Evolutionary conservation across 2,888 invertebrate species (phyloP).

Genomic region (Nemotelus nigrinus): DNA sequence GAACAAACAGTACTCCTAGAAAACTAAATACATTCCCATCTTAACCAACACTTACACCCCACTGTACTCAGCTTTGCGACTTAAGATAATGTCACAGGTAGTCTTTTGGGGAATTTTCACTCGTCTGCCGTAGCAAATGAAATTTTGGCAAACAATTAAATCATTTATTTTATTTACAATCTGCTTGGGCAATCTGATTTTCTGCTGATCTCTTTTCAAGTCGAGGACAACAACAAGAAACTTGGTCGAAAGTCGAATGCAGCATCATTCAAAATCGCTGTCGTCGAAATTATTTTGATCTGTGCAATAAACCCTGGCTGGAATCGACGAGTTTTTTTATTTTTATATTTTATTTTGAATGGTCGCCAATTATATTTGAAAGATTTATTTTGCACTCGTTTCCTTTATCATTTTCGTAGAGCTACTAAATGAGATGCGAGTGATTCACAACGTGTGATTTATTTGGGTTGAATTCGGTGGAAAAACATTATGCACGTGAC

Average conservation of each 20-base stretch:
- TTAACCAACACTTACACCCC: too few species aligned
- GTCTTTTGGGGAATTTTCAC: conserved; percentile 35
- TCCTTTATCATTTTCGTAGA: not conserved
- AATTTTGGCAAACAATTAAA: conserved; percentile 51
- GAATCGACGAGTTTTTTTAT: conserved; percentile 29
- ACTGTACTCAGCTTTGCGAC: not conserved
- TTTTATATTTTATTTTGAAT: conserved; percentile 21
- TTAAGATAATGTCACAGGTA: conserved; percentile 33
- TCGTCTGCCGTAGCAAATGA: conserved; percentile 41
- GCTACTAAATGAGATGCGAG: not conserved
- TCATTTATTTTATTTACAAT: conserved; percentile 39
- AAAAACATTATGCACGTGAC: too few species aligned
- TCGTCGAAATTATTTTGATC: conserved; percentile 57
- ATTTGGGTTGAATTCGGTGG: not conserved
- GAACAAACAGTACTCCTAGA: not conserved
- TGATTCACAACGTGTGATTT: too few species aligned
- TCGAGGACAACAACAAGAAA: conserved; percentile 45
- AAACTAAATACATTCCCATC: too few species aligned
- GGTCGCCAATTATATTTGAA: not conserved
- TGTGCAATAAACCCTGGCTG: conserved; percentile 51
- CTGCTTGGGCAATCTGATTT: conserved; percentile 10
- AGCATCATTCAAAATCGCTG: conserved; percentile 49
- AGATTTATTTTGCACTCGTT: not conserved
- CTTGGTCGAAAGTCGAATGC: conserved; percentile 25
- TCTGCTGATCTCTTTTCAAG: conserved; percentile 3